Percentiles rank a stretch among this genome's conserved stretches.
Conservation (phyloP, 2,797 vertebrate genomes). For the Cheirogaleus major region DNA sequence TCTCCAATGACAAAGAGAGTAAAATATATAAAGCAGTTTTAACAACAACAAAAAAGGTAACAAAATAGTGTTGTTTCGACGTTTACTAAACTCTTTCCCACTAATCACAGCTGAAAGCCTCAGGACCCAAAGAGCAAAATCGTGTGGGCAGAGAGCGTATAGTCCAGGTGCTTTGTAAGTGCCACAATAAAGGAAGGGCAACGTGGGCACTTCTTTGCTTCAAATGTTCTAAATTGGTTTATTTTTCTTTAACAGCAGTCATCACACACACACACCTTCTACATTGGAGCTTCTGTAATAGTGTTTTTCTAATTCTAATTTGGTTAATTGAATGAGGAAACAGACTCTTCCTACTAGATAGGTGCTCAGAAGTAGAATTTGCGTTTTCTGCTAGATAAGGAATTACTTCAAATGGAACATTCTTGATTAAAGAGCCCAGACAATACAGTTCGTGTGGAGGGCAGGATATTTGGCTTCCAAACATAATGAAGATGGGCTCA, state of each 20-base stretch:
- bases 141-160: not conserved
- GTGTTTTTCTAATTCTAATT: not conserved
- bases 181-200: not conserved
- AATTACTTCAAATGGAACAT: slow-evolving; percentile 20
- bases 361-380: not conserved
- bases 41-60: not conserved
- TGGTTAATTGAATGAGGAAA: not conserved
- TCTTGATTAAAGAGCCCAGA: slow-evolving; percentile 48
- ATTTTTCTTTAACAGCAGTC: not conserved
- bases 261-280: not conserved
- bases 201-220: not conserved
- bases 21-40: slow-evolving; percentile 13
- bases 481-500: slow-evolving; percentile 2
- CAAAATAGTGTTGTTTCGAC: not conserved
- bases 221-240: not conserved
- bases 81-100: not conserved
- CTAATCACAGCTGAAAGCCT: not conserved
- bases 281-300: not conserved
- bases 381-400: slow-evolving; percentile 35
- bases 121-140: not conserved
- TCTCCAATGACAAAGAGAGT: not conserved
- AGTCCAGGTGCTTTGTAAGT: not conserved
- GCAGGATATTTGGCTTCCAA: not conserved
- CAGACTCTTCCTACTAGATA: not conserved
- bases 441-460: not conserved